Evolutionary conservation across 1,140 invertebrate species (phyloP).

Genomic region (Aradophagus sp.): DNA sequence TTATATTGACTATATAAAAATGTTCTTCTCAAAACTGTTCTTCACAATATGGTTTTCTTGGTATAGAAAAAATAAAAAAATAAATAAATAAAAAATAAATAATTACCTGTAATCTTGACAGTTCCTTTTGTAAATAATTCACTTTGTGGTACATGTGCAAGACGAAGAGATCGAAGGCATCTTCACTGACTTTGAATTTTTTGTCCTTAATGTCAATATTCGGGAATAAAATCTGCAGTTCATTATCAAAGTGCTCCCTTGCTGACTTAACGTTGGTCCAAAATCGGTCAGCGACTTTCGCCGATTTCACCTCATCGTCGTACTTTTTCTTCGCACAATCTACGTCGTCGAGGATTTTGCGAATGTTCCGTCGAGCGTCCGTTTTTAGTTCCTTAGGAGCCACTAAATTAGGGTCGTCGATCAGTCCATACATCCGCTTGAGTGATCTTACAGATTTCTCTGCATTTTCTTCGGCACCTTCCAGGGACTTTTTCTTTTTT

Average conservation of each 20-base stretch:
- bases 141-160: slow-evolving; percentile 81
- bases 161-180: slow-evolving; percentile 82
- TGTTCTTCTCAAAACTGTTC: neutral
- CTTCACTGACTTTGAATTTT: slow-evolving; percentile 78
- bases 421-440: slow-evolving; percentile 62
- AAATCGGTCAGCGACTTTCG: slow-evolving; percentile 80
- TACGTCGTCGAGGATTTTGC: slow-evolving; percentile 79
- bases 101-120: slow-evolving; percentile 77
- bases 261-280: slow-evolving; percentile 82
- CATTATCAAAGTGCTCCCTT: slow-evolving; percentile 81
- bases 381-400: slow-evolving; percentile 73
- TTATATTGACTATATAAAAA: no score
- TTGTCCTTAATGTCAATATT: slow-evolving; percentile 80
- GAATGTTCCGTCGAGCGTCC: slow-evolving; percentile 77
- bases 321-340: slow-evolving; percentile 77
- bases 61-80: slow-evolving; percentile 3
- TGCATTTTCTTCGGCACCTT: slow-evolving; percentile 74
- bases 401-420: slow-evolving; percentile 75
- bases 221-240: slow-evolving; percentile 83
- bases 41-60: neutral
- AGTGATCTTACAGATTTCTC: slow-evolving; percentile 60
- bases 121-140: slow-evolving; percentile 81
- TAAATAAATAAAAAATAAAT: neutral
- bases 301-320: slow-evolving; percentile 74
- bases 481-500: slow-evolving; percentile 74